Evolutionary conservation across 2,888 invertebrate species (phyloP).

Genomic region (Morpho achilles): DNA sequence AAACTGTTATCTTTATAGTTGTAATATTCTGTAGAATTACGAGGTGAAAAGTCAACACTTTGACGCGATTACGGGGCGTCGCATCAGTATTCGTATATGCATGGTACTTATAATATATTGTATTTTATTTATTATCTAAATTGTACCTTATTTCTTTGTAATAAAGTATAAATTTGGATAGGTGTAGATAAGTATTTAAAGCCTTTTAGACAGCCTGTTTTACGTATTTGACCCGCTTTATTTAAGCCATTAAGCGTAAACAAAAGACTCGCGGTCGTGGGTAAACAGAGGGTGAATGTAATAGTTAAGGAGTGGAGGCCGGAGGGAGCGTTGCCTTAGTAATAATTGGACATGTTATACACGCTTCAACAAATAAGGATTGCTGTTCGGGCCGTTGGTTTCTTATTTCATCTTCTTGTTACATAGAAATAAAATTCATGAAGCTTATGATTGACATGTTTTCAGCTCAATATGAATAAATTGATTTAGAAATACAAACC

Average conservation of each 20-base stretch:
- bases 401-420: constrained; percentile 19
- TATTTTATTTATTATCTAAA: constrained; percentile 41
- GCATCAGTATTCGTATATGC: constrained; percentile 51
- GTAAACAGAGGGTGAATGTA: constrained; percentile 64
- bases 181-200: constrained; percentile 47
- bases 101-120: constrained; percentile 49
- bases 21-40: constrained; percentile 54
- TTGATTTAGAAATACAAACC: too few relatives aligned
- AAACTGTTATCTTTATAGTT: constrained; percentile 68
- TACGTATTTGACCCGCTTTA: constrained; percentile 74
- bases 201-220: constrained; percentile 63
- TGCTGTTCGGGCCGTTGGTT: constrained; percentile 32
- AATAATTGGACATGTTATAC: constrained; percentile 73
- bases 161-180: constrained; percentile 48
- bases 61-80: constrained; percentile 51
- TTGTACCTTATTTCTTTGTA: constrained; percentile 51
- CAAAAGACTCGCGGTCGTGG: constrained; percentile 67
- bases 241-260: constrained; percentile 76
- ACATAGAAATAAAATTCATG: constrained; percentile 10
- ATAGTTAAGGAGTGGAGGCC: constrained; percentile 64
- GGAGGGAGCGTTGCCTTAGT: constrained; percentile 55
- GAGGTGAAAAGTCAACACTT: constrained; percentile 57
- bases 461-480: too few relatives aligned
- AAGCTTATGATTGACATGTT: constrained; percentile 9
- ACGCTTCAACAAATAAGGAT: constrained; percentile 67